A percentile compares a stretch with the other conserved stretches of the same genome.
phyloP scores from a whole-genome alignment of 2,797 vertebrate species.

The Halcyon smyrnensis region DNA sequence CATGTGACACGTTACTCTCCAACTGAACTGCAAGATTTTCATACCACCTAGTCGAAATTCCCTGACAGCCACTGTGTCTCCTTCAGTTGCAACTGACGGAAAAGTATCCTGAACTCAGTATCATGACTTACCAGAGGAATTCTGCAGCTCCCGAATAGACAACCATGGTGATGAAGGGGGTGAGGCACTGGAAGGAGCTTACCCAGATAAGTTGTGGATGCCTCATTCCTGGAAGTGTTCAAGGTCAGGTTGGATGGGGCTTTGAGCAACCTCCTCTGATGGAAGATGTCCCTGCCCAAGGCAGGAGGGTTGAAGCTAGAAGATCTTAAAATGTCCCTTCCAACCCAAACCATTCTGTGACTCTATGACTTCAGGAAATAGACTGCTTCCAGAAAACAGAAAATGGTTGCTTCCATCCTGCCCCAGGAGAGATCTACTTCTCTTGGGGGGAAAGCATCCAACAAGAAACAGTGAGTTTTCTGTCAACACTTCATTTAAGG shows the following conservation, averaged over 20 bases:
- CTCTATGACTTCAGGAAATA: background rate
- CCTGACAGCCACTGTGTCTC: background rate
- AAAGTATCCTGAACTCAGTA: background rate
- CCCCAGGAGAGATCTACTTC: background rate
- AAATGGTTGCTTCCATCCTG: background rate
- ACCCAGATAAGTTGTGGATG: background rate
- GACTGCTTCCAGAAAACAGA: too few relatives aligned
- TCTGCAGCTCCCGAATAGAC: background rate
- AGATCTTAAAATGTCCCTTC: background rate
- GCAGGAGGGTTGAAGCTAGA: background rate
- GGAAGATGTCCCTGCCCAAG: background rate
- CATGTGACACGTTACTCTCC: slow-evolving; percentile 40
- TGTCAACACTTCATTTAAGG: background rate
- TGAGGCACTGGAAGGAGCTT: background rate
- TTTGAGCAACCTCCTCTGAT: background rate
- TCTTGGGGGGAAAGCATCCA: background rate
- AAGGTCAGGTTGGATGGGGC: fast-evolving
- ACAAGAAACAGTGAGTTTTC: background rate
- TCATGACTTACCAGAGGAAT: slow-evolving; percentile 5
- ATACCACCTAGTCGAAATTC: background rate
- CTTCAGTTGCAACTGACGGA: background rate
- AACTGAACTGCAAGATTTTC: slow-evolving; percentile 48
- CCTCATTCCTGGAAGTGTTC: background rate
- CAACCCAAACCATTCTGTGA: background rate
- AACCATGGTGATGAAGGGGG: background rate